Base-by-base conservation (phyloP, 1,140 invertebrate genomes). In the Bombus breviceps region DNA sequence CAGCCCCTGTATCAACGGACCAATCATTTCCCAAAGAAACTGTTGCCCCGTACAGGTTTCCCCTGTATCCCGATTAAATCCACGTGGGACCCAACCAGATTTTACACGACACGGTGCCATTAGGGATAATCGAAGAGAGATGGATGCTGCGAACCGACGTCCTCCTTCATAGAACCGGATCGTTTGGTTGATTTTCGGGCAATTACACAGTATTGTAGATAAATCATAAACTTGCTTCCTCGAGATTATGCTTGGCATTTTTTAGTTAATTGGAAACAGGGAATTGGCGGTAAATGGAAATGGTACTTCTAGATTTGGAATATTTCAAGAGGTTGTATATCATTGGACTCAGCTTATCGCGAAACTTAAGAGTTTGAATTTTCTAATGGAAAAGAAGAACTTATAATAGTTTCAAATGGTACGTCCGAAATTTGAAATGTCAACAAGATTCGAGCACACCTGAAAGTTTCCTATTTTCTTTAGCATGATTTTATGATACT, bases 1-100 rank as follows among this genome's bases (percentile, higher is more conserved):
- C 34, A n/a, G 22, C 18, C 77, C 22, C 25, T 83, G 83, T 71
- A 80, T 83, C 76, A 62, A 47, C 59, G 53, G 66, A 18, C 41
- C 78, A 57, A 74, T 53, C 75, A 86, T 86, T 87, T 73, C 81
- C 72, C 75, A 43, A 72, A 80, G 71, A 86, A 80, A 83, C 81
- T 62, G 80, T 75, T 68, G 22, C 68, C n/a, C 34, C 28, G 34
- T 66, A 64, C 78, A 76, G 81, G 79, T 66, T 34, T 68, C 71
- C 47, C 28, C 15, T 39, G 25, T 34, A 34, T 53, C 53, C 37
- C 66, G 77, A 64, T 75, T 74, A 74, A 34, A 85, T 81, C 57
- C 83, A 85, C 77, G 77, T 80, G 78, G 69, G 69, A 85, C 34
- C 32, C 39, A 10, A 34, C 12, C 69, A 85, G 83, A 81, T 57